Conservation (phyloP, 1,140 invertebrate genomes). For the Lethrus apterus region DNA sequence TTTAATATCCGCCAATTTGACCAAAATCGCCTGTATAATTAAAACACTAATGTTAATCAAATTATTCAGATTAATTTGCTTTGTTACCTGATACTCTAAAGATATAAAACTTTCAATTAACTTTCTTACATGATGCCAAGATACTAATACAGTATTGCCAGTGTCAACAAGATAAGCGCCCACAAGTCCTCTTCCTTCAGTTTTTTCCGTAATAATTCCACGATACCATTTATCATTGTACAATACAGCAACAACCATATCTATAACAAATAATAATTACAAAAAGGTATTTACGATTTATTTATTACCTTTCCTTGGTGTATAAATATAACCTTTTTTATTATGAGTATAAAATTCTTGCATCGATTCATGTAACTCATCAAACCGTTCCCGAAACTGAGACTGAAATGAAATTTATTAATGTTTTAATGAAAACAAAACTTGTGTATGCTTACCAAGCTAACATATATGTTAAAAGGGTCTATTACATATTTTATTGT, state of each 20-base stretch:
- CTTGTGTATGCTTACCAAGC: neutral
- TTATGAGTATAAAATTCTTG: neutral
- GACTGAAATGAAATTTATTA: no score
- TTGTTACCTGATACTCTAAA: conserved; percentile 6
- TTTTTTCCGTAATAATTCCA: neutral
- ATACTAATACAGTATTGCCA: neutral
- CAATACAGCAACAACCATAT: conserved; percentile 12
- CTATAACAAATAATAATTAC: neutral
- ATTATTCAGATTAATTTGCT: no score
- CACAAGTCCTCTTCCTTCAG: conserved; percentile 4
- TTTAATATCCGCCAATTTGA: conserved; percentile 6
- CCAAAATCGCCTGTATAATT: conserved; percentile 2
- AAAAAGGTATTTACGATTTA: no score
- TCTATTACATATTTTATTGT: conserved; percentile 7
- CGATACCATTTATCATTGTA: conserved; percentile 7
- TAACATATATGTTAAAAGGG: conserved; percentile 10
- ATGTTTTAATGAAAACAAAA: neutral
- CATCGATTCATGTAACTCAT: conserved; percentile 4
- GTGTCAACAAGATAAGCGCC: conserved; percentile 7
- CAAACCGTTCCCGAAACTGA: neutral
- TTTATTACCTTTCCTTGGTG: conserved; percentile 6
- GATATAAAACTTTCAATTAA: conserved; percentile 5
- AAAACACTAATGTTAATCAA: conserved; percentile 2
- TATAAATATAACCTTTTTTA: conserved; percentile 10
- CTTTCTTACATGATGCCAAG: conserved; percentile 3